phyloP scores from a whole-genome alignment of 2,797 vertebrate genomes.

The Halcyon chelicuti region DNA sequence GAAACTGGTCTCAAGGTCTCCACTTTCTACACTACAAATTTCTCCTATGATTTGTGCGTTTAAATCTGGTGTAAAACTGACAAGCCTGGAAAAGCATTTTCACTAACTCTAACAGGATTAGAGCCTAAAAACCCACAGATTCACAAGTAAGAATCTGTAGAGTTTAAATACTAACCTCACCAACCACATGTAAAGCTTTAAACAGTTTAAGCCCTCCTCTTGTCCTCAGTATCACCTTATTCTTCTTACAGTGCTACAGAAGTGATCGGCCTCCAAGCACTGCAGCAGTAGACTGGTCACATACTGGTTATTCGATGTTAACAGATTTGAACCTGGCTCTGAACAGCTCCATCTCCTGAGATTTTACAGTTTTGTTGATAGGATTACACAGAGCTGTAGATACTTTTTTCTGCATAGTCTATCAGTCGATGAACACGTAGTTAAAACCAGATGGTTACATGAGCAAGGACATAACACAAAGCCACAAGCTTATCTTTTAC shows the following conservation, averaged over 20 bases:
- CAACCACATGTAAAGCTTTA: not conserved
- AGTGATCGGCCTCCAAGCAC: not conserved
- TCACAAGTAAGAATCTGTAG: not conserved
- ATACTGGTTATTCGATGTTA: not conserved
- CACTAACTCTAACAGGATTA: not conserved
- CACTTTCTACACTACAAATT: not conserved
- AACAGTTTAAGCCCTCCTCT: not conserved
- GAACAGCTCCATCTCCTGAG: not conserved
- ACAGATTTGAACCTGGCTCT: not conserved
- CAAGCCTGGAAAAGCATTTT: not conserved
- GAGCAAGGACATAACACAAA: not conserved
- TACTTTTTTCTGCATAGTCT: not conserved
- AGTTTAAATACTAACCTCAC: not conserved
- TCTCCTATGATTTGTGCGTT: not conserved
- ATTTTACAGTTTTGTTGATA: not conserved
- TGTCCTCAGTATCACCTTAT: not conserved
- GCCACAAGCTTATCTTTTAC: not conserved
- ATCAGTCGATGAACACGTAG: not conserved
- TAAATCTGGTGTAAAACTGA: not conserved
- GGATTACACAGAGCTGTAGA: not conserved
- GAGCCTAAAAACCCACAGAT: not conserved
- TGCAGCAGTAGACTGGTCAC: not conserved
- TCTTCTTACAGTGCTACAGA: not conserved
- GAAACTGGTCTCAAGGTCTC: not conserved
- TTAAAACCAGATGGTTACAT: not conserved